A percentile compares a stretch with the other conserved stretches of the same genome.
Conservation (phyloP, 1,140 invertebrate species). For the Hylyphantes graminicola region DNA sequence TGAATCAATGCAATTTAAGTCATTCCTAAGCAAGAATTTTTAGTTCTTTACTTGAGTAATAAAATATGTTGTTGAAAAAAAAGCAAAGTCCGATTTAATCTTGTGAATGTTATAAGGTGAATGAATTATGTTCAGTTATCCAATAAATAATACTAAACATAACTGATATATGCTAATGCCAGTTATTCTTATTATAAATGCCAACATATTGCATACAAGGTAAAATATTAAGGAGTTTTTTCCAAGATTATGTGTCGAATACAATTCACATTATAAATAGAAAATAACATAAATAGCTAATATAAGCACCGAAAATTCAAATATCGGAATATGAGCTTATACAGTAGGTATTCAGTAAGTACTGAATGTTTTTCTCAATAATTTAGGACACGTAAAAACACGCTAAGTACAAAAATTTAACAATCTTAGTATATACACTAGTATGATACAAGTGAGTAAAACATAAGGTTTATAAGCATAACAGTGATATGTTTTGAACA, state of each 20-base stretch:
- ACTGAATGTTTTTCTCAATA: conserved; percentile 27
- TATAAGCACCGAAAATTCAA: conserved; percentile 39
- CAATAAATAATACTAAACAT: too few species aligned
- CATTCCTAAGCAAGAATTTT: too few species aligned
- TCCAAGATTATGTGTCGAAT: not conserved
- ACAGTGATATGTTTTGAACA: conserved; percentile 55
- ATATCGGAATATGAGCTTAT: not conserved
- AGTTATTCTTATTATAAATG: too few species aligned
- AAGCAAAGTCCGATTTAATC: too few species aligned
- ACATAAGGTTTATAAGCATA: conserved; percentile 24
- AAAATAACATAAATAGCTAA: conserved; percentile 45
- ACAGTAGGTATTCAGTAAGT: not conserved
- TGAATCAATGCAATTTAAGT: too few species aligned
- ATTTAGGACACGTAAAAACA: conserved; percentile 53
- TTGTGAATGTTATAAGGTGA: too few species aligned
- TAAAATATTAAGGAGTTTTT: too few species aligned
- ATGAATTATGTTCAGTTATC: too few species aligned
- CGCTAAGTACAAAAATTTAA: conserved; percentile 59
- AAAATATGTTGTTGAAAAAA: too few species aligned
- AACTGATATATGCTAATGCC: too few species aligned
- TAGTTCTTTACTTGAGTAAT: too few species aligned
- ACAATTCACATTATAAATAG: not conserved
- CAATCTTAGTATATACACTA: conserved; percentile 49
- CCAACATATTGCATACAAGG: too few species aligned
- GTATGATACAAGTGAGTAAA: conserved; percentile 49